These are phyloP conservation scores for Serripes groenlandicus DNA, from an alignment of 2,888 invertebrate genomes.

Conservation along the genomic window DNA sequence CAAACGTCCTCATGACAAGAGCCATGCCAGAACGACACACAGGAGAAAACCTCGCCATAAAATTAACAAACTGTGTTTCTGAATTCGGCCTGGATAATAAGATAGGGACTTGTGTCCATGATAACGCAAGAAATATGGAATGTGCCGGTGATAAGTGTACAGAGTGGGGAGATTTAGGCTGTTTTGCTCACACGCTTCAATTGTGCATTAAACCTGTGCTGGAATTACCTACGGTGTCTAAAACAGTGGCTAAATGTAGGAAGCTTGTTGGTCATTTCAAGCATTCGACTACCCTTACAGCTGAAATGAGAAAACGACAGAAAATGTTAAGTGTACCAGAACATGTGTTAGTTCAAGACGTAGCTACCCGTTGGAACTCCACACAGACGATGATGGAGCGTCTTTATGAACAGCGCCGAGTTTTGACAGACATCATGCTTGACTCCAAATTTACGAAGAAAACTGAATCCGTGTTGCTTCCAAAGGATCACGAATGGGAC, in stretches of 20 bases:
- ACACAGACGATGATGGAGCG: slow-evolving; percentile 35
- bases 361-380: slow-evolving; percentile 37
- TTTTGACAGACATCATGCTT: slow-evolving; percentile 31
- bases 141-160: slow-evolving; percentile 21
- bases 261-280: slow-evolving; percentile 52
- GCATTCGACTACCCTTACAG: slow-evolving; percentile 43
- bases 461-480: slow-evolving; percentile 10
- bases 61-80: not conserved
- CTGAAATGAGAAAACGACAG: slow-evolving; percentile 28
- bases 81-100: slow-evolving; percentile 23
- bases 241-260: slow-evolving; percentile 11
- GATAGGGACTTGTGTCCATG: slow-evolving; percentile 26
- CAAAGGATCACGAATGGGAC: slow-evolving; percentile 29
- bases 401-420: slow-evolving; percentile 36
- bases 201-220: slow-evolving; percentile 41
- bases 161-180: slow-evolving; percentile 31
- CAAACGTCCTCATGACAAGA: slow-evolving; percentile 1
- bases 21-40: slow-evolving; percentile 7
- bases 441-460: slow-evolving; percentile 32
- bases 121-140: slow-evolving; percentile 36
- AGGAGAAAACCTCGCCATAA: not conserved
- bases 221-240: slow-evolving; percentile 21
- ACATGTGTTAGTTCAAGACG: slow-evolving; percentile 37
- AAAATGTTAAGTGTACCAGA: slow-evolving; percentile 14
- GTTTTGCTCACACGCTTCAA: slow-evolving; percentile 47